Percentiles rank a stretch among this genome's conserved stretches.
Conservation (phyloP, 1,140 invertebrate species). For the Parasteatoda tepidariorum region DNA sequence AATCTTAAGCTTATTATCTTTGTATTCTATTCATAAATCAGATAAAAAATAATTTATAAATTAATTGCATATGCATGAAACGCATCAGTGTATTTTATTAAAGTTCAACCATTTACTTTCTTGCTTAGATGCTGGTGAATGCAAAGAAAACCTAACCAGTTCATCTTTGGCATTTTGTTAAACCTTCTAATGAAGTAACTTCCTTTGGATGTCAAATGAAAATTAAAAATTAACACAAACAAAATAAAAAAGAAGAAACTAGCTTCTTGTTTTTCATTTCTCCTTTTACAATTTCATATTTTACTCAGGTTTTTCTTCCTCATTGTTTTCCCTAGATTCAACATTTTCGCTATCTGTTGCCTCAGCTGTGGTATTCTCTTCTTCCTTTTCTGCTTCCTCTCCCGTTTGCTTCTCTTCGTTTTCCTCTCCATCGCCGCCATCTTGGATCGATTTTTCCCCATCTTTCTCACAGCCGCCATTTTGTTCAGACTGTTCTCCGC, state of each 20-base stretch:
- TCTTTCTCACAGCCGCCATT: conserved; percentile 39
- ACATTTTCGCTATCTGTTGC: conserved; percentile 37
- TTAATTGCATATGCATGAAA: no score
- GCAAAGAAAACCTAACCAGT: background rate
- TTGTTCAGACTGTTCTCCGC: conserved; percentile 22
- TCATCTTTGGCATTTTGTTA: conserved; percentile 47
- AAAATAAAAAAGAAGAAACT: conserved; percentile 36
- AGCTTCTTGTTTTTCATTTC: conserved; percentile 22
- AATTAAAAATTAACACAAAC: conserved; percentile 12
- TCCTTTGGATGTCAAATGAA: conserved; percentile 45
- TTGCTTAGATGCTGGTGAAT: conserved; percentile 27
- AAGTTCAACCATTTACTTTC: background rate
- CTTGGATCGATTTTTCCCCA: conserved; percentile 30
- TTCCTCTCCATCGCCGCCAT: conserved; percentile 28
- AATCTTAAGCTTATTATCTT: no score
- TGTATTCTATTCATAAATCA: no score
- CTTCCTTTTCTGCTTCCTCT: conserved; percentile 33
- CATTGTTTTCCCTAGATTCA: conserved; percentile 44
- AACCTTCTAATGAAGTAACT: conserved; percentile 53
- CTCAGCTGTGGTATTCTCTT: conserved; percentile 2
- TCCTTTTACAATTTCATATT: background rate
- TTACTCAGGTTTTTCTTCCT: conserved; percentile 34
- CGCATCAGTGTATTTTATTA: no score
- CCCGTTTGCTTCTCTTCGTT: conserved; percentile 10
- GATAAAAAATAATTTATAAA: no score